Base-by-base conservation (phyloP, 2,797 vertebrate species). In the Chelonia mydas region DNA sequence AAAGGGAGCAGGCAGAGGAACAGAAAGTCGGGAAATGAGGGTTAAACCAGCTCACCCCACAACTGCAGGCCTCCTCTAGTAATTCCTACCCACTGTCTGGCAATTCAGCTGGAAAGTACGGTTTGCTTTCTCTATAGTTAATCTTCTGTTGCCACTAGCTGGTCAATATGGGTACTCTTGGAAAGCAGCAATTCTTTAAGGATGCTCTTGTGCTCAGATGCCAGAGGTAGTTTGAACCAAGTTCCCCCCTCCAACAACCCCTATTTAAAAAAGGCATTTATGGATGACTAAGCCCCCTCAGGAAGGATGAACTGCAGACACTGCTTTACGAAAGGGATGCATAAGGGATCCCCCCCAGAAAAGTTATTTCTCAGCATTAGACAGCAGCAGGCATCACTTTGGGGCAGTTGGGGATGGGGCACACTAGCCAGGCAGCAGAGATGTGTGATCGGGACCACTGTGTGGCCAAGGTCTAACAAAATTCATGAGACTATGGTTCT, bases 81-180 rank as follows among this genome's bases (percentile, higher is more conserved):
- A 57, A 2, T 91, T 84, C 85, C 88, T 55, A 78, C 81, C 50
- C 45, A 80, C 7, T 91, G 76, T 76, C 85, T 41, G 74, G 47
- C 76, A 23, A 87, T 37, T 90, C 78, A 81, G 92, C 90, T 53
- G 78, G 87, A 61, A 89, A 51, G 87, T 65, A 3, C 3, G 33
- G 41, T 81, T 92, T 94, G 94, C 94, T 94, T 88, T 91, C 53
- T 50, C 95, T 54, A 98, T 98, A 98, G 97, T 97, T 98, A 98
- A 98, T 98, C 98, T 98, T 98, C 96, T 98, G 98, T 98, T 98
- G 98, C 98, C 98, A 98, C 98, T 98, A 98, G 96, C 98, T 98
- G 98, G 98, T 98, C 98, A 98, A 94, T 76, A 0, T 7, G 94
- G 97, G 98, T 98, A 98, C 96, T 98, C 95, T 90, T 96, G 96